These are phyloP conservation scores for Andricus curvator DNA, from an alignment of 2,888 invertebrate species.

Conservation along the genomic window DNA sequence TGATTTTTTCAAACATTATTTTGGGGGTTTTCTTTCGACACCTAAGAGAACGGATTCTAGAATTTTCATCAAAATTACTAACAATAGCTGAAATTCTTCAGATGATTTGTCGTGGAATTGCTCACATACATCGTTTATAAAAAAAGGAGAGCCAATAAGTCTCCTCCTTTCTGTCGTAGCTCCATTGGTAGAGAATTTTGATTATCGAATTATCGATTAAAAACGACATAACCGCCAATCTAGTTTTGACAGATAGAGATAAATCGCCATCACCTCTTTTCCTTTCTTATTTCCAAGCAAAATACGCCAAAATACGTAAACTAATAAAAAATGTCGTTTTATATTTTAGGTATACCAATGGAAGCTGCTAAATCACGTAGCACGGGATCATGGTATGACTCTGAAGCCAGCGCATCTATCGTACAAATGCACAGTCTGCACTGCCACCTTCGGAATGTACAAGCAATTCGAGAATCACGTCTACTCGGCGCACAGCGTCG, in stretches of 20 bases:
- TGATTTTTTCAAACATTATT: no score
- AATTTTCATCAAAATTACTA: no score
- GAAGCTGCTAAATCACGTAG: slow-evolving; percentile 95
- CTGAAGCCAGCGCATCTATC: slow-evolving; percentile 95
- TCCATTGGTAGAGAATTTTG: background rate
- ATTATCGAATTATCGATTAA: background rate
- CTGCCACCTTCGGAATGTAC: slow-evolving; percentile 97
- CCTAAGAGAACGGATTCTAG: no score
- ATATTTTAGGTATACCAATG: slow-evolving; percentile 92
- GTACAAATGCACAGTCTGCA: slow-evolving; percentile 97
- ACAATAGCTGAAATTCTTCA: no score
- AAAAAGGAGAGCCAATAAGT: no score
- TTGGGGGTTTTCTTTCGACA: no score
- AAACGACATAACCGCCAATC: background rate
- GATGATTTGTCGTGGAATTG: no score
- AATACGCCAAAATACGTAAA: background rate
- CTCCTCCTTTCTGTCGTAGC: background rate
- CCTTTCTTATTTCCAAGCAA: background rate
- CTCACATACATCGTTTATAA: no score
- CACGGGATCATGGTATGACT: slow-evolving; percentile 93
- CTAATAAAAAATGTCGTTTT: slow-evolving; percentile 16
- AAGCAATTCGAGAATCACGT: slow-evolving; percentile 97
- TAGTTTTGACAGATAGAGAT: background rate
- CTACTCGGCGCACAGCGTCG: slow-evolving; percentile 94
- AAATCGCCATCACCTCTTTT: background rate